Evolutionary conservation across 64 coral and sea anemone genomes (phyloP).

Genomic region (Montipora foliosa): DNA sequence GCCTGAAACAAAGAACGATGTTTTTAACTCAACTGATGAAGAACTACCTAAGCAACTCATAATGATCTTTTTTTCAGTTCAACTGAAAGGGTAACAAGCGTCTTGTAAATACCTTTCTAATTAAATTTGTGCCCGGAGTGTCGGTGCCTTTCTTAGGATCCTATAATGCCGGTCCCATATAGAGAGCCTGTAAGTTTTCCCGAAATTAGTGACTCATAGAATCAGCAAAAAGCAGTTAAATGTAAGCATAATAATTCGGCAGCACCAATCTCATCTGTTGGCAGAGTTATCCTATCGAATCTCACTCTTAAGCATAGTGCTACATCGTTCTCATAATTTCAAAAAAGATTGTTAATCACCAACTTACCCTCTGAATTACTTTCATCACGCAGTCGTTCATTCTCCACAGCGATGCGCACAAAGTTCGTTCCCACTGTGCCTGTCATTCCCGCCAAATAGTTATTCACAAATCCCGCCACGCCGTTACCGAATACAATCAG

Average conservation of each 20-base stretch:
- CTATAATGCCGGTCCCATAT: background rate
- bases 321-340: background rate
- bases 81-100: background rate
- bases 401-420: constrained; percentile 15
- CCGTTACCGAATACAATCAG: constrained; percentile 68
- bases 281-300: no score
- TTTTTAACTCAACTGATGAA: background rate
- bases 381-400: constrained; percentile 8
- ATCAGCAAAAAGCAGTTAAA: background rate
- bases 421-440: constrained; percentile 58
- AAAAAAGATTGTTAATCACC: background rate
- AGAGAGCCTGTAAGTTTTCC: background rate
- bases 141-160: background rate
- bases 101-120: background rate
- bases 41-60: background rate
- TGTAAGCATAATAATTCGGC: background rate
- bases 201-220: background rate
- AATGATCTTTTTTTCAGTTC: background rate
- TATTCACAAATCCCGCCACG: constrained; percentile 68
- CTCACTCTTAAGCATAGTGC: background rate
- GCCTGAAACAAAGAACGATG: background rate
- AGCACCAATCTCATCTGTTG: background rate
- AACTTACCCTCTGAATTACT: background rate
- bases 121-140: background rate
- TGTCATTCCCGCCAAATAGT: constrained; percentile 72